Percentiles rank a stretch among this genome's conserved stretches.
These are phyloP conservation scores for Coregonus ussuriensis DNA, from an alignment of 2,797 vertebrate genomes.

Conservation along the genomic window DNA sequence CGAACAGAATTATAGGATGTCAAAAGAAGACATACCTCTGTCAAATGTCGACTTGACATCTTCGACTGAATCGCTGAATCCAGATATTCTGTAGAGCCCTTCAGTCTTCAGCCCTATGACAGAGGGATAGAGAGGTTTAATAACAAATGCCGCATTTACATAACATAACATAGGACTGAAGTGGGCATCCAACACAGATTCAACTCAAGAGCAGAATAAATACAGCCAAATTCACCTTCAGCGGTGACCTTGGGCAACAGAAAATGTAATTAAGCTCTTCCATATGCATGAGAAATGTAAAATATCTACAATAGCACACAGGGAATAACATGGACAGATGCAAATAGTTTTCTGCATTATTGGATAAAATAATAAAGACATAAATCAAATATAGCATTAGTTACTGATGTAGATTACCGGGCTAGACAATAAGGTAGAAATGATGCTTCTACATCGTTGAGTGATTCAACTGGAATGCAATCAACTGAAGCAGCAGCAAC, in stretches of 20 bases:
- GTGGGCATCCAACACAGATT: conserved; percentile 6
- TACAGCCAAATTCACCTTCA: conserved; percentile 40
- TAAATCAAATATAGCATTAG: conserved; percentile 68
- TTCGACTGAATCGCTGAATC: conserved; percentile 97
- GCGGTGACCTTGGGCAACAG: conserved; percentile 38
- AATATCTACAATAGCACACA: conserved; percentile 50
- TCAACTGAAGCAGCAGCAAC: conserved; percentile 59
- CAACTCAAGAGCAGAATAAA: conserved; percentile 18
- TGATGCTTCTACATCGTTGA: conserved; percentile 53
- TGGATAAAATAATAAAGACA: conserved; percentile 72
- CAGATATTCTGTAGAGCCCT: conserved; percentile 97
- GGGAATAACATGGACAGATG: conserved; percentile 55
- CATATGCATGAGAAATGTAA: conserved; percentile 61
- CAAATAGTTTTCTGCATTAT: conserved; percentile 66
- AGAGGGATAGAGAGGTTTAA: conserved; percentile 31
- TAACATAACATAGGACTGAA: conserved; percentile 20
- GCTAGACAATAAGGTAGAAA: conserved; percentile 56
- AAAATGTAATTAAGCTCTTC: conserved; percentile 50
- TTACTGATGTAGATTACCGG: conserved; percentile 55
- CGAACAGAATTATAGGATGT: background rate
- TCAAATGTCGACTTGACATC: conserved; percentile 98
- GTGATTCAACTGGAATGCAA: conserved; percentile 69
- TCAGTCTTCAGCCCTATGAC: conserved; percentile 92
- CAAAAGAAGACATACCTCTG: conserved; percentile 80
- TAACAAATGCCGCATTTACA: conserved; percentile 42